Evolutionary conservation across 2,888 invertebrate species (phyloP).

Genomic region (Eubasilissa splendida): DNA sequence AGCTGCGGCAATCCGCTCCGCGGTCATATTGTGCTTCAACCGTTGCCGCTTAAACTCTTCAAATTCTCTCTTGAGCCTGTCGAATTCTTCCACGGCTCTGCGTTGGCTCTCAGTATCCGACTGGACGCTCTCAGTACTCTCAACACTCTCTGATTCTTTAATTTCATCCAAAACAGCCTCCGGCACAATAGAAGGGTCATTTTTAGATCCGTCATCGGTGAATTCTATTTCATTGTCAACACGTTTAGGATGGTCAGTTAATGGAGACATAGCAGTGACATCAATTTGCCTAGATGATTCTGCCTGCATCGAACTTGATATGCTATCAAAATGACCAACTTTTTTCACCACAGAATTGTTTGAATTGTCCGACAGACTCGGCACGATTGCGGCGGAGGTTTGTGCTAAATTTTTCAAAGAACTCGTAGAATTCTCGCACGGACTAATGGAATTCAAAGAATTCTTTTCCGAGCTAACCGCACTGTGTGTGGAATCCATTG

Average conservation of each 20-base stretch:
- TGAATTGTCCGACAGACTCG: not conserved
- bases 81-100: constrained; percentile 38
- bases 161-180: not conserved
- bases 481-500: constrained; percentile 7
- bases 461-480: constrained; percentile 5
- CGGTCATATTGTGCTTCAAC: constrained; percentile 19
- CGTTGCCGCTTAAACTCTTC: constrained; percentile 40
- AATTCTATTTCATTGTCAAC: not conserved
- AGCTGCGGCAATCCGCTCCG: constrained; percentile 38
- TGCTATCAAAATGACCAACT: constrained; percentile 21
- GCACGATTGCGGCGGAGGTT: not conserved
- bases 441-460: constrained; percentile 6
- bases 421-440: constrained; percentile 19
- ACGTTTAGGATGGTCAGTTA: not conserved
- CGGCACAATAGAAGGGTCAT: too few species aligned
- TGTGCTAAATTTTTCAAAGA: not conserved
- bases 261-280: not conserved
- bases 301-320: not conserved
- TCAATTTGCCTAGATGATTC: not conserved
- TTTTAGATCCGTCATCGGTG: not conserved
- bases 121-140: not conserved
- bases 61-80: constrained; percentile 42
- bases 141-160: not conserved
- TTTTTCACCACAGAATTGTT: not conserved
- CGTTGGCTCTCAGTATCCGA: constrained; percentile 30